Evolutionary conservation across 2,797 vertebrate species (phyloP).

Genomic region (Pseudochromis fuscus): DNA sequence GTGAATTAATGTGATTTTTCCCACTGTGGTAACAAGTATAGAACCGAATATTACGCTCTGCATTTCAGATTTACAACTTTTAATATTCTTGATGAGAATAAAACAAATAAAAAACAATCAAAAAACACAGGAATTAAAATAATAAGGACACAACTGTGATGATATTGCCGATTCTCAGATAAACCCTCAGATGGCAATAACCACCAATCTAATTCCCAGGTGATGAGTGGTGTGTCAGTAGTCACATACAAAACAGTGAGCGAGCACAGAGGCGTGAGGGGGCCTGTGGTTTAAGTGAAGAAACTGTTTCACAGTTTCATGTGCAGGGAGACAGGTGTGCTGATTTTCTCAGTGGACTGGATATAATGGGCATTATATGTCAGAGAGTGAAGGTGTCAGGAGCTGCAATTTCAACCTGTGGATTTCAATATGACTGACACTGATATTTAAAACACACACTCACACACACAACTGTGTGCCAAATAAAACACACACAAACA

Average conservation of each 20-base stretch:
- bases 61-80: background rate
- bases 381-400: background rate
- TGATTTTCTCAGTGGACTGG: background rate
- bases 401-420: background rate
- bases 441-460: background rate
- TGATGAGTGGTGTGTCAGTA: constrained; percentile 37
- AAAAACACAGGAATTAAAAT: background rate
- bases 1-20: constrained; percentile 27
- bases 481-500: too few relatives aligned
- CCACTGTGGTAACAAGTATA: background rate
- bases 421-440: background rate
- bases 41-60: background rate
- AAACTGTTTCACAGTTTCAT: background rate
- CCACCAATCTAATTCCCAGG: constrained; percentile 33
- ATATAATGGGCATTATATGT: background rate
- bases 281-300: background rate
- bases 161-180: too few relatives aligned
- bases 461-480: background rate
- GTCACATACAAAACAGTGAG: constrained; percentile 41
- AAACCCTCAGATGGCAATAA: background rate
- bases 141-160: background rate
- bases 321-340: background rate
- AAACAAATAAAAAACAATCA: background rate
- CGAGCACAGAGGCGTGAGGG: background rate
- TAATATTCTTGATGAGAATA: background rate